Conservation (phyloP, 2,888 invertebrate genomes). For the Furcula furcula region DNA sequence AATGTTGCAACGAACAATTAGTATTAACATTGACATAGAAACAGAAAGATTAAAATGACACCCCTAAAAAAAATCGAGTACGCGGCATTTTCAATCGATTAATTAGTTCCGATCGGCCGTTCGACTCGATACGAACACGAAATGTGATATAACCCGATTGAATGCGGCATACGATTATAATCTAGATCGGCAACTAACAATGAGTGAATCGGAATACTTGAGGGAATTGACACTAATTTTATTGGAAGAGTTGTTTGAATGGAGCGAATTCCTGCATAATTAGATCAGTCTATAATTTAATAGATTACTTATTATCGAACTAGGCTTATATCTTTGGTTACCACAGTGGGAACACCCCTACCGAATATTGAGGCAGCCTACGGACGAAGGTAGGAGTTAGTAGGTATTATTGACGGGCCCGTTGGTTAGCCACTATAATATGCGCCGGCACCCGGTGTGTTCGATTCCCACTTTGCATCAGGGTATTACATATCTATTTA, state of each 20-base stretch:
- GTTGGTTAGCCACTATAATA: too few relatives aligned
- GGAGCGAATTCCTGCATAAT: too few relatives aligned
- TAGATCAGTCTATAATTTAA: too few relatives aligned
- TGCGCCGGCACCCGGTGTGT: too few relatives aligned
- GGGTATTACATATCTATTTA: too few relatives aligned
- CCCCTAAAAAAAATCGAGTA: constrained; percentile 4
- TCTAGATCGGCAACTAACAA: neutral
- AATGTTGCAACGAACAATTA: constrained; percentile 32
- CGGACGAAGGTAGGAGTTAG: too few relatives aligned
- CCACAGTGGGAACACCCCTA: too few relatives aligned
- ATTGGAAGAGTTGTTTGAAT: neutral
- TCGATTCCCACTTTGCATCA: too few relatives aligned
- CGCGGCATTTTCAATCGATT: constrained; percentile 3
- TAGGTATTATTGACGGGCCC: too few relatives aligned
- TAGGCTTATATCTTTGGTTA: too few relatives aligned
- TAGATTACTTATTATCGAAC: too few relatives aligned
- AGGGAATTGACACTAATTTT: neutral
- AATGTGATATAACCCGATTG: constrained; percentile 1
- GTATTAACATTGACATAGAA: constrained; percentile 45
- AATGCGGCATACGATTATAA: neutral
- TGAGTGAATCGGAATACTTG: constrained; percentile 1
- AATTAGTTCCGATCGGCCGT: constrained; percentile 18
- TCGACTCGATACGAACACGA: constrained; percentile 3
- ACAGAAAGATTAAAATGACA: constrained; percentile 6
- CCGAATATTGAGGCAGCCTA: too few relatives aligned